Evolutionary conservation across 2,888 invertebrate genomes (phyloP).

Genomic region (Patella ulyssiponensis): DNA sequence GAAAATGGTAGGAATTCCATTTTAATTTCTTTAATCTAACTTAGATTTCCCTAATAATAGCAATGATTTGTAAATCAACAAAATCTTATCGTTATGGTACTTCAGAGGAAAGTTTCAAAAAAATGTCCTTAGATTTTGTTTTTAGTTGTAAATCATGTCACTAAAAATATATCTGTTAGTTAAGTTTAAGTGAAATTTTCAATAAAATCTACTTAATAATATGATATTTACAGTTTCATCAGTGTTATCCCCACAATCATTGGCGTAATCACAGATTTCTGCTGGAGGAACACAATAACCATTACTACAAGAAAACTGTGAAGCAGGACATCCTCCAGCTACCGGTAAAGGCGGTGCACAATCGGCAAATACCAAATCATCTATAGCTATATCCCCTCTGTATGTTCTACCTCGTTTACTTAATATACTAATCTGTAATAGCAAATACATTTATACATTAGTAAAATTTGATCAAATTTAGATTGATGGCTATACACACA

Average conservation of each 20-base stretch:
- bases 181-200: not conserved
- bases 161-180: too few species aligned
- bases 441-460: too few species aligned
- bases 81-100: too few species aligned
- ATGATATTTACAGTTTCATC: slow-evolving; percentile 56
- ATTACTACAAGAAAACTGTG: slow-evolving; percentile 51
- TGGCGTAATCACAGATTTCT: slow-evolving; percentile 59
- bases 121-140: too few species aligned
- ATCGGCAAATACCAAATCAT: slow-evolving; percentile 55
- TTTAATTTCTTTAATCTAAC: too few species aligned
- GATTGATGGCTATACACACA: not conserved
- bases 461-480: not conserved
- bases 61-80: too few species aligned
- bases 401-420: slow-evolving; percentile 47
- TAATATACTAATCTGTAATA: slow-evolving; percentile 38
- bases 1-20: too few species aligned
- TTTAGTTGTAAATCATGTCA: too few species aligned
- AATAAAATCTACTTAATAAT: not conserved
- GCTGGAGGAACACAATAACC: slow-evolving; percentile 52
- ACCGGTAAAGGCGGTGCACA: slow-evolving; percentile 49
- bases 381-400: slow-evolving; percentile 57
- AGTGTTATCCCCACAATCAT: slow-evolving; percentile 63
- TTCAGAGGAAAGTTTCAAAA: too few species aligned
- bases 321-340: slow-evolving; percentile 32
- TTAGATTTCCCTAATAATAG: too few species aligned